Percentiles rank a stretch among this genome's conserved stretches.
Evolutionary conservation across 2,888 invertebrate species (phyloP).

Genomic region (Campopleginae sp.): DNA sequence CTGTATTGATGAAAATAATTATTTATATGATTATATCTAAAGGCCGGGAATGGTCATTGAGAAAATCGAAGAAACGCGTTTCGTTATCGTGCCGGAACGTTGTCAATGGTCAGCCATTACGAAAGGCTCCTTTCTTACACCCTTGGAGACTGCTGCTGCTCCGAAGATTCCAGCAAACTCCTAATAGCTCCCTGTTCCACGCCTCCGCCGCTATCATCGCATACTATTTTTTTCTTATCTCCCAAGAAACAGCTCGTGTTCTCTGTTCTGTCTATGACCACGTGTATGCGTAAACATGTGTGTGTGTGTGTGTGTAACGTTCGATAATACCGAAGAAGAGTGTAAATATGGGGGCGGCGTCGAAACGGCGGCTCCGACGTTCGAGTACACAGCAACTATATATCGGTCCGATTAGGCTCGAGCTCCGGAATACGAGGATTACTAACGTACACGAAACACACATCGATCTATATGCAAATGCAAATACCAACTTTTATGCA

Average conservation of each 20-base stretch:
- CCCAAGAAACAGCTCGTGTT: constrained; percentile 46
- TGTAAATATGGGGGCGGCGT: constrained; percentile 65
- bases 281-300: constrained; percentile 16
- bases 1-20: constrained; percentile 1
- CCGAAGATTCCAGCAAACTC: constrained; percentile 18
- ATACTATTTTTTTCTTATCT: constrained; percentile 53
- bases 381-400: constrained; percentile 27
- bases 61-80: constrained; percentile 52
- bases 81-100: constrained; percentile 59
- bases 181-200: constrained; percentile 53
- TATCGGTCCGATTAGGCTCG: constrained; percentile 34
- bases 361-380: constrained; percentile 54
- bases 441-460: neutral
- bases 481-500: neutral
- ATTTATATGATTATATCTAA: neutral
- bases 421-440: constrained; percentile 7
- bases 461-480: constrained; percentile 7
- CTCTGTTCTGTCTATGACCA: constrained; percentile 18
- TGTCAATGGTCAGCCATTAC: constrained; percentile 69
- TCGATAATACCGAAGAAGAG: constrained; percentile 58
- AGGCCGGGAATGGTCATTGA: constrained; percentile 40
- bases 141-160: neutral
- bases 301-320: no score
- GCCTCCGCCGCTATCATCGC: constrained; percentile 39
- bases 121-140: constrained; percentile 40